Base-by-base conservation (phyloP, 1,140 invertebrate species). In the Asbolus verrucosus region DNA sequence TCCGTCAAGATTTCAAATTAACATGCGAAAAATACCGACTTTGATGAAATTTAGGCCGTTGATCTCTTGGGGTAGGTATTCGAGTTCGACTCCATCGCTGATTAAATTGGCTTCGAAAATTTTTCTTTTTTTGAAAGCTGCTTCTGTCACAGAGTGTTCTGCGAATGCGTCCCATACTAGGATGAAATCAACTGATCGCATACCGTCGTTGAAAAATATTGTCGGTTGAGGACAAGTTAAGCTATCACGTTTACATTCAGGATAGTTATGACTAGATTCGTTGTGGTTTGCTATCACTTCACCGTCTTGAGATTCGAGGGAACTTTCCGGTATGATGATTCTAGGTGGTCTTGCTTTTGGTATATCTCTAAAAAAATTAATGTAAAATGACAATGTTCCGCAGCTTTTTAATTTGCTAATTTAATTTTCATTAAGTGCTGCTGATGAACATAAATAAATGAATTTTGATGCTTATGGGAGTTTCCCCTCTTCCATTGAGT, bases 131-230 rank as follows among this genome's bases (percentile, higher is more conserved):
- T 82, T 77, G 21, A 71, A 74, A 4, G 82, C 81, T 68, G 85
- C 83, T 1, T 77, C 76, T 1, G 75, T 81, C 1, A 77, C 76
- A 1, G 83, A 81, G 13, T 87, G 81, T 8, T 85, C 81, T 9
- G 83, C 81, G 74, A 77, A 78, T 19, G 81, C 82, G 79, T 91
- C 87, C 87, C 90, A 93, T 6, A 91, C 91, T 43, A 94, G 76
- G 62, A 94, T 85, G 84, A 91, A 94, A 81, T 93, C 92, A 72
- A 94, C 89, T 1, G 89, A 88, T 14, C 89, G 82, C 0, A 85
- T 80, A 1, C 87, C 87, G 80, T 92, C 91, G 38, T 83, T 83
- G 78, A 92, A 92, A 63, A 84, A 89, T 66, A 91, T 80, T 1
- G 87, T 86, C 0, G 84, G 83, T 74, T 86, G 82, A 6, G 73